Conservation (phyloP, 2,888 invertebrate species). For the Itoplectis maculator region DNA sequence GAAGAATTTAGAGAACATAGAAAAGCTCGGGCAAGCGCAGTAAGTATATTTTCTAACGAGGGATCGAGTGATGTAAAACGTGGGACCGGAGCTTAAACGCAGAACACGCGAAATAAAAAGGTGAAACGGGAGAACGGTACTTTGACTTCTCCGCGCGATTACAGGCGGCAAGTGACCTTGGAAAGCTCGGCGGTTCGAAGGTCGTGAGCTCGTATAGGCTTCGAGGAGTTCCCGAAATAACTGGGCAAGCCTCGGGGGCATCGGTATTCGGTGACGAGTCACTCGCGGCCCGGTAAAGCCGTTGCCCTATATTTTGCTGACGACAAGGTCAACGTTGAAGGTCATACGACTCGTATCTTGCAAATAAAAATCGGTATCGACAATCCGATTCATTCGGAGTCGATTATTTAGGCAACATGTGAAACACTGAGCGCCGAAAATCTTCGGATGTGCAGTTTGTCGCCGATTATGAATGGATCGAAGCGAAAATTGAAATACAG, state of each 20-base stretch:
- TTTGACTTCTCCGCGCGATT: neutral
- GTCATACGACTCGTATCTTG: neutral
- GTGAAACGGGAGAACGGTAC: neutral
- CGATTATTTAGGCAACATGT: too few relatives aligned
- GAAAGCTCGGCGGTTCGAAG: conserved; percentile 29
- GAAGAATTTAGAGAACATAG: neutral
- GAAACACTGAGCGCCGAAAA: too few relatives aligned
- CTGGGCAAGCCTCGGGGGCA: neutral
- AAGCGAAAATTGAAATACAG: too few relatives aligned
- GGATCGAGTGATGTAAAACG: neutral
- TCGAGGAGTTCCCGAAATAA: conserved; percentile 24
- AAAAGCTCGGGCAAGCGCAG: neutral
- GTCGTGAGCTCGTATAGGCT: neutral
- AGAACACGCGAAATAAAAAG: neutral
- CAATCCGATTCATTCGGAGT: too few relatives aligned
- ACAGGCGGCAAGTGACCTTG: conserved; percentile 27
- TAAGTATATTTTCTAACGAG: neutral
- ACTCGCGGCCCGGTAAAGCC: neutral
- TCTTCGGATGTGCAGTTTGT: too few relatives aligned
- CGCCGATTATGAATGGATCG: too few relatives aligned
- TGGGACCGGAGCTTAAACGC: neutral
- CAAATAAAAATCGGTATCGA: too few relatives aligned
- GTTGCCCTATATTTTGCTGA: neutral
- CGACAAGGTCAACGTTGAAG: neutral
- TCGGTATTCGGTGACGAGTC: neutral